phyloP scores from a whole-genome alignment of 2,888 invertebrate genomes.

The Gryllus longicercus region DNA sequence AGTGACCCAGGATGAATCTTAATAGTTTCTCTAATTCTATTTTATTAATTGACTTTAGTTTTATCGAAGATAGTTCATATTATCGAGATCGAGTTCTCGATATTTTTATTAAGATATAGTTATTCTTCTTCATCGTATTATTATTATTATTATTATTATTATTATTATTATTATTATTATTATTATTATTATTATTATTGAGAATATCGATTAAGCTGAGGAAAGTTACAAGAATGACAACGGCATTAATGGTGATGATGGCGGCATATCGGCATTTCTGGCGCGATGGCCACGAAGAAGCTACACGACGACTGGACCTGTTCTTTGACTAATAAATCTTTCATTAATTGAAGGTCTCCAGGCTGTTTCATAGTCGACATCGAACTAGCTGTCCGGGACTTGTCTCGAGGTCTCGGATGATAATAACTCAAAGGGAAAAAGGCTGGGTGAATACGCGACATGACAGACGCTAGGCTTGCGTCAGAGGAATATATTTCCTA shows the following conservation, averaged over 20 bases:
- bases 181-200: too few species aligned
- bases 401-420: neutral
- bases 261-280: neutral
- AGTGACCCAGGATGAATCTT: too few species aligned
- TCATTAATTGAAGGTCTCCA: neutral
- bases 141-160: too few species aligned
- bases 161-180: too few species aligned
- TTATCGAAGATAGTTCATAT: too few species aligned
- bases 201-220: neutral
- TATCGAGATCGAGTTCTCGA: too few species aligned
- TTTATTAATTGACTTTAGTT: too few species aligned
- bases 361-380: neutral
- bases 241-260: neutral
- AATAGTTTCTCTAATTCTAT: too few species aligned
- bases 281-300: neutral
- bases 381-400: neutral
- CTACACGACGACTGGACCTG: neutral
- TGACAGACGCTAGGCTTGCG: neutral
- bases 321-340: constrained; percentile 11
- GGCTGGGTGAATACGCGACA: neutral
- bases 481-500: neutral
- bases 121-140: too few species aligned
- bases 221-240: neutral
- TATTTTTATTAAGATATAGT: too few species aligned
- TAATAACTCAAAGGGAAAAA: constrained; percentile 2